These are phyloP conservation scores for Leptinotarsa defecta DNA, from an alignment of 1,140 invertebrate species.

Conservation along the genomic window DNA sequence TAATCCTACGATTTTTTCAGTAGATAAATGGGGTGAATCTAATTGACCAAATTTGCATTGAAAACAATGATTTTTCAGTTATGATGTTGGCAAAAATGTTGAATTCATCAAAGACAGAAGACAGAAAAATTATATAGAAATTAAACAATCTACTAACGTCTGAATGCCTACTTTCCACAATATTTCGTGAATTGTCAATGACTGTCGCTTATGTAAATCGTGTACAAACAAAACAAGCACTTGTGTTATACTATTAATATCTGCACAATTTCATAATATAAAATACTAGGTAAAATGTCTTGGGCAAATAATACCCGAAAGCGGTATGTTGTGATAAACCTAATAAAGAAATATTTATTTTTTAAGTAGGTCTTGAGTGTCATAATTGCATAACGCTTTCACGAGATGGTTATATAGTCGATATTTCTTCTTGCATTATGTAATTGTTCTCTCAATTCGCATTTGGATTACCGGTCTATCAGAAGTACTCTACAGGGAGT, in stretches of 20 bases:
- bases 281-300: neutral
- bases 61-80: too few relatives aligned
- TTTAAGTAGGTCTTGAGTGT: conserved; percentile 31
- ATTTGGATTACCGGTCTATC: neutral
- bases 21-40: too few relatives aligned
- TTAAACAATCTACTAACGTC: too few relatives aligned
- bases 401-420: conserved; percentile 23
- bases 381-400: conserved; percentile 28
- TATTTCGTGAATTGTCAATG: neutral
- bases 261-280: neutral
- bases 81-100: too few relatives aligned
- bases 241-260: neutral
- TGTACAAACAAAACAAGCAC: neutral
- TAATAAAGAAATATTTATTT: conserved; percentile 30
- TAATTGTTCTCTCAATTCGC: conserved; percentile 5
- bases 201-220: neutral
- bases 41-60: too few relatives aligned
- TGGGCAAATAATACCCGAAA: neutral
- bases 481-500: neutral
- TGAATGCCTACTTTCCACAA: neutral
- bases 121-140: too few relatives aligned
- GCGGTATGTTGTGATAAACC: conserved; percentile 9
- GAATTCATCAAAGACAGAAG: too few relatives aligned
- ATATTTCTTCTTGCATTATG: conserved; percentile 1
- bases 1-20: too few relatives aligned